These are phyloP conservation scores for Nipponacmea schrenckii DNA, from an alignment of 2,888 invertebrate genomes.

Conservation along the genomic window DNA sequence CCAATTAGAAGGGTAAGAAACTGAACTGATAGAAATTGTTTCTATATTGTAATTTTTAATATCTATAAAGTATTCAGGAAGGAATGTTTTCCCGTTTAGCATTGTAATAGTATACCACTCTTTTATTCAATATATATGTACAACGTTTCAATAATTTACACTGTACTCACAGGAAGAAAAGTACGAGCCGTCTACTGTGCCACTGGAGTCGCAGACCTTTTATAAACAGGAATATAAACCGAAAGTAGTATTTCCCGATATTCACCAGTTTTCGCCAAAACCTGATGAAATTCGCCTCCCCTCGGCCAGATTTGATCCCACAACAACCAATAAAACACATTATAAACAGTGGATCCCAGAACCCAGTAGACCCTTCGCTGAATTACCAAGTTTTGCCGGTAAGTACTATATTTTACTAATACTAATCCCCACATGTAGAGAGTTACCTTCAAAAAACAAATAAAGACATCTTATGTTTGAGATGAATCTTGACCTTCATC, in stretches of 20 bases:
- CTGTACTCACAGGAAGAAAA: slow-evolving; percentile 44
- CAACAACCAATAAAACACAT: slow-evolving; percentile 58
- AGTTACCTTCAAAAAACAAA: neutral
- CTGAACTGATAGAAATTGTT: neutral
- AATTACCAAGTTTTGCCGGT: slow-evolving; percentile 64
- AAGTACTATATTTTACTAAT: neutral
- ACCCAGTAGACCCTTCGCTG: slow-evolving; percentile 52
- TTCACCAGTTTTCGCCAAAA: slow-evolving; percentile 3
- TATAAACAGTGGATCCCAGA: slow-evolving; percentile 58
- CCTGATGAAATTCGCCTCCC: slow-evolving; percentile 37
- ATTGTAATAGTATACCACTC: too few species aligned
- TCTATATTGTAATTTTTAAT: too few species aligned
- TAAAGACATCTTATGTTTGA: neutral
- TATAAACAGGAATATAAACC: slow-evolving; percentile 53
- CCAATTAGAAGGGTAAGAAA: slow-evolving; percentile 47
- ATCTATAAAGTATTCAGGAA: too few species aligned
- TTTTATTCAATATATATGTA: too few species aligned
- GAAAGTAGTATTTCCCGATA: slow-evolving; percentile 27
- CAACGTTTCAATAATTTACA: too few species aligned
- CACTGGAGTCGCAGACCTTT: slow-evolving; percentile 48
- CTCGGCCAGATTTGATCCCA: slow-evolving; percentile 50
- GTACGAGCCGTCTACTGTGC: slow-evolving; percentile 50
- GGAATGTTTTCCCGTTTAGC: too few species aligned
- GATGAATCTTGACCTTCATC: too few species aligned
- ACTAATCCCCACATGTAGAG: neutral